Evolutionary conservation across 2,888 invertebrate genomes (phyloP).

Genomic region (Microchrysa polita): DNA sequence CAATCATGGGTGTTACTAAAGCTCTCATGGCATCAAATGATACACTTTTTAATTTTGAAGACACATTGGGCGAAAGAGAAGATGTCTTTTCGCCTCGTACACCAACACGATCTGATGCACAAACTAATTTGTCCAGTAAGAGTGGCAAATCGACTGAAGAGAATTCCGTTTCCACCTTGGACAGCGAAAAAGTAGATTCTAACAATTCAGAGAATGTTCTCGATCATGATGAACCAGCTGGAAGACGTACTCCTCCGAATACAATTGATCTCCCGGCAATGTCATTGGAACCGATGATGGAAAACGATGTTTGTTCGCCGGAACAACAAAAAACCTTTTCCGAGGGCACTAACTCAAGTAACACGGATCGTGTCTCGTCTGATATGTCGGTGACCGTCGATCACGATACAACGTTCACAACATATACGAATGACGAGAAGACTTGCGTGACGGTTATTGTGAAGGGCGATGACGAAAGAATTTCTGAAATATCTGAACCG

Average conservation of each 20-base stretch:
- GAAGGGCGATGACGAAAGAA: constrained; percentile 53
- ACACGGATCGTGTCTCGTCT: constrained; percentile 50
- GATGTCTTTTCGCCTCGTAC: constrained; percentile 52
- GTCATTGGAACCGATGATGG: constrained; percentile 35
- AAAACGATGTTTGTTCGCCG: constrained; percentile 52
- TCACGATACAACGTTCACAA: constrained; percentile 52
- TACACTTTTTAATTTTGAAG: constrained; percentile 54
- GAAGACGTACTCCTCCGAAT: constrained; percentile 47
- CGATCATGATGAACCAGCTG: not conserved
- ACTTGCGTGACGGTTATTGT: constrained; percentile 52
- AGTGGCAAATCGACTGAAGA: constrained; percentile 45
- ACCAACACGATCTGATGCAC: constrained; percentile 48
- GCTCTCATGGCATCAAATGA: constrained; percentile 54
- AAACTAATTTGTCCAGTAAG: constrained; percentile 45
- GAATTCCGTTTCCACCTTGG: constrained; percentile 39
- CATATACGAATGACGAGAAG: constrained; percentile 52
- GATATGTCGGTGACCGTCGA: constrained; percentile 51
- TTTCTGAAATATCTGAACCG: constrained; percentile 54
- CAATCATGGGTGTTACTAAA: constrained; percentile 53
- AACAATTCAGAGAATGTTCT: not conserved
- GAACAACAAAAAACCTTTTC: constrained; percentile 54
- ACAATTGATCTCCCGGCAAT: constrained; percentile 44
- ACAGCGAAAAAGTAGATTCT: constrained; percentile 26
- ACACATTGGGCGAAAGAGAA: constrained; percentile 53
- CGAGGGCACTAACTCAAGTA: constrained; percentile 51